Percentiles rank a stretch among this genome's conserved stretches.
phyloP scores from a whole-genome alignment of 2,888 invertebrate species.

The Zelleria hepariella region DNA sequence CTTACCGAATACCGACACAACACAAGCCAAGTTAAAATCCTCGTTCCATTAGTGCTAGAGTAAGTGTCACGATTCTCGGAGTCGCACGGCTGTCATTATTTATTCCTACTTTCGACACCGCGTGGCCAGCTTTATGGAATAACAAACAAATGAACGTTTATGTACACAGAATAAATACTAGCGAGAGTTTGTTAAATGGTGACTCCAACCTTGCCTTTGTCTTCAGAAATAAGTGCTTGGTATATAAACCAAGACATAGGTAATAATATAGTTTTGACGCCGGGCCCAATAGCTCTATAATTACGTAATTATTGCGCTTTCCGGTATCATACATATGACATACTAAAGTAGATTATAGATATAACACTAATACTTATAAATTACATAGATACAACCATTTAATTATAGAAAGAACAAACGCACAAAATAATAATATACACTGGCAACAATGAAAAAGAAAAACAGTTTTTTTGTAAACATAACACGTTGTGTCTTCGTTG shows the following conservation, averaged over 20 bases:
- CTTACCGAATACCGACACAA: conserved; percentile 44
- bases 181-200: conserved; percentile 22
- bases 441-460: too few relatives aligned
- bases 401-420: too few relatives aligned
- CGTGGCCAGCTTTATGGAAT: conserved; percentile 32
- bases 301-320: too few relatives aligned
- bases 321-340: too few relatives aligned
- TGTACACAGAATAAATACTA: conserved; percentile 36
- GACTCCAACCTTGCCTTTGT: conserved; percentile 14
- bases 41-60: conserved; percentile 63
- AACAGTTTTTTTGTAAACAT: too few relatives aligned
- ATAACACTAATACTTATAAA: too few relatives aligned
- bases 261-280: background rate
- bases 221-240: background rate
- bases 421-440: too few relatives aligned
- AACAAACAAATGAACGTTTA: conserved; percentile 52
- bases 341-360: too few relatives aligned
- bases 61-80: conserved; percentile 59
- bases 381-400: too few relatives aligned
- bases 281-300: background rate
- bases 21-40: conserved; percentile 48
- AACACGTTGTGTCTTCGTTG: too few relatives aligned
- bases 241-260: background rate
- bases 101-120: conserved; percentile 49
- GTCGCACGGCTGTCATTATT: conserved; percentile 60